Evolutionary conservation across 2,113 vertebrate genomes (phyloP), one percentile per base, ranked within the genome.

Genomic region (Elephas maximus): DNA sequence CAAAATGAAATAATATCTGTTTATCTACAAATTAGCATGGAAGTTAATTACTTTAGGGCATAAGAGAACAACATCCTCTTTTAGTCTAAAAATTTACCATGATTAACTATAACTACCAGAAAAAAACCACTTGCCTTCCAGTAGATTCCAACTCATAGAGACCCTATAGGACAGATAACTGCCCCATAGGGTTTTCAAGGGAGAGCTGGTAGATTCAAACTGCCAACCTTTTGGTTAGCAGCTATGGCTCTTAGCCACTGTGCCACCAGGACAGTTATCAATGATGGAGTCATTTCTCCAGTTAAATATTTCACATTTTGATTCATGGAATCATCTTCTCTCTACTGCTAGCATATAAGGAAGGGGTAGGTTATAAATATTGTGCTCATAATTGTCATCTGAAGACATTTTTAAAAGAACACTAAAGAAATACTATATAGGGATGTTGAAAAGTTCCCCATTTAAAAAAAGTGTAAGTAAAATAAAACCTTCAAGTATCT

Each of bases 21-120:
- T 88, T 82, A 96, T 62, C 28, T 80, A 88, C 65, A 96, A 78
- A 76, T 74, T 65, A 85, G n/a, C 24, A 86, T 92, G 33, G 45
- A 93, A 45, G 5, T 24, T 65, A 82, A n/a, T 57, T 60, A 57
- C 10, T 71, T 95, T 89, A 69, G 23, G 9, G 7, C 3, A 78
- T n/a, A 96, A 86, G 79, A 11, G 0, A 33, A 20, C 4, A 94
- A 17, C 0, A 2, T 5, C 21, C 9, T 67, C 14, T 21, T 71
- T 85, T 26, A 91, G 53, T 88, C 65, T 63, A 63, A 95, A 48
- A 21, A 74, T 67, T 37, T 18, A 12, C 23, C 5, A 3, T 7
- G 24, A 83, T 71, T 97, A 95, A 83, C n/a, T 88, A 7, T 4
- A 41, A 57, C 53, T 14, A 57, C 53, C 53, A 17, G 53, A 57